A percentile compares a stretch with the other conserved stretches of the same genome.
Evolutionary conservation across 2,113 vertebrate species (phyloP).

Genomic region (Lethenteron camtschaticum): DNA sequence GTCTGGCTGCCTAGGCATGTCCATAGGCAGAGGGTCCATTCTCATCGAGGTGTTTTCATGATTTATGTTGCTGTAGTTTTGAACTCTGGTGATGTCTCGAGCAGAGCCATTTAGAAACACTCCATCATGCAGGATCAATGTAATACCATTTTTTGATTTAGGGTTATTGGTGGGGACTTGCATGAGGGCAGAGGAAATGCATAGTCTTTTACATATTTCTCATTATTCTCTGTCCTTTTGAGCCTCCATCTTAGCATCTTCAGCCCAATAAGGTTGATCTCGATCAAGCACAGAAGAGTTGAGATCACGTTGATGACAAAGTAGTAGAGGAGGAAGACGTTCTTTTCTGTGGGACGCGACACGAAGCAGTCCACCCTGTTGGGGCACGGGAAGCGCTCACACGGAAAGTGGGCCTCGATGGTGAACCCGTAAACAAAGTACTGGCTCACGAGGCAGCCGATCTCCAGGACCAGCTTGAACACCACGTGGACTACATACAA

Average conservation of each 20-base stretch:
- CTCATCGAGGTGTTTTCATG: no score
- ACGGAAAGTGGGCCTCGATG: slow-evolving; percentile 46
- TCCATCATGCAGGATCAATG: no score
- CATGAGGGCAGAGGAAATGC: no score
- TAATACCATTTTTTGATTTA: no score
- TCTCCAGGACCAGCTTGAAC: slow-evolving; percentile 25
- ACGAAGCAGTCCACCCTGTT: slow-evolving; percentile 70
- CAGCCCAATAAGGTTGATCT: background rate
- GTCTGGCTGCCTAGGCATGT: no score
- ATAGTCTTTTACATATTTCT: no score
- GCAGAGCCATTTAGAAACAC: no score
- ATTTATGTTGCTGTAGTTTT: no score
- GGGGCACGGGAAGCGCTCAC: slow-evolving; percentile 45
- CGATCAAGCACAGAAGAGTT: background rate
- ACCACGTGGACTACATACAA: background rate
- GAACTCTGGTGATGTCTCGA: no score
- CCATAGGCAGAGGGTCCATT: no score
- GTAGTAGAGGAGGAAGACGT: slow-evolving; percentile 35
- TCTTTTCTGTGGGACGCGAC: slow-evolving; percentile 72
- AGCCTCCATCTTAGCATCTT: background rate
- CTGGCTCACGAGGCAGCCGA: slow-evolving; percentile 43
- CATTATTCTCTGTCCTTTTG: no score
- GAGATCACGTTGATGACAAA: background rate
- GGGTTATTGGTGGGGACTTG: no score
- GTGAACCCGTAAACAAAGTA: slow-evolving; percentile 50